Conservation (phyloP, 1,140 invertebrate species). For the Cotesia vestalis region DNA sequence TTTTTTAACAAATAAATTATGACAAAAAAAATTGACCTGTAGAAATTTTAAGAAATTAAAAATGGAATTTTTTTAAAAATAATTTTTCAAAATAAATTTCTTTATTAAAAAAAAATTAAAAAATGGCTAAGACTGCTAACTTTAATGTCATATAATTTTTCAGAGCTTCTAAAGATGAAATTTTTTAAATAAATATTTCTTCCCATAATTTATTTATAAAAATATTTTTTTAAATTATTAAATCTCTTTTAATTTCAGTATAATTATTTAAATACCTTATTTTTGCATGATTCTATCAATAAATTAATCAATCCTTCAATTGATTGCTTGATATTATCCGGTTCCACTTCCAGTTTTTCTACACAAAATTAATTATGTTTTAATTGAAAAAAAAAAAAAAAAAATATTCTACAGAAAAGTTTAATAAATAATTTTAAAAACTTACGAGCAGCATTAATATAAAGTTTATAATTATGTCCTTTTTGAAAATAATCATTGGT, state of each 20-base stretch:
- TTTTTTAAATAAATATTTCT: not conserved
- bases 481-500: constrained; percentile 71
- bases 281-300: constrained; percentile 65
- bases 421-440: constrained; percentile 25
- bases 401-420: not conserved
- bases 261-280: constrained; percentile 61
- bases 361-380: constrained; percentile 12
- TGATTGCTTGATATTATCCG: constrained; percentile 63
- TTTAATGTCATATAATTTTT: no score
- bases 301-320: constrained; percentile 68
- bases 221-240: not conserved
- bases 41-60: no score
- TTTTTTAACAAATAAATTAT: no score
- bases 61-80: no score
- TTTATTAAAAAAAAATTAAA: no score
- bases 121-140: no score
- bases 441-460: constrained; percentile 68
- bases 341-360: constrained; percentile 67
- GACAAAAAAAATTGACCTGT: no score
- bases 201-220: no score
- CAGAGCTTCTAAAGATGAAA: no score
- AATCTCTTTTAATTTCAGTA: no score
- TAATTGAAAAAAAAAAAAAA: not conserved
- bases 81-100: no score
- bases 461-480: constrained; percentile 71